Evolutionary conservation across 2,888 invertebrate species (phyloP).

Genomic region (Sphaeridia pumilis): DNA sequence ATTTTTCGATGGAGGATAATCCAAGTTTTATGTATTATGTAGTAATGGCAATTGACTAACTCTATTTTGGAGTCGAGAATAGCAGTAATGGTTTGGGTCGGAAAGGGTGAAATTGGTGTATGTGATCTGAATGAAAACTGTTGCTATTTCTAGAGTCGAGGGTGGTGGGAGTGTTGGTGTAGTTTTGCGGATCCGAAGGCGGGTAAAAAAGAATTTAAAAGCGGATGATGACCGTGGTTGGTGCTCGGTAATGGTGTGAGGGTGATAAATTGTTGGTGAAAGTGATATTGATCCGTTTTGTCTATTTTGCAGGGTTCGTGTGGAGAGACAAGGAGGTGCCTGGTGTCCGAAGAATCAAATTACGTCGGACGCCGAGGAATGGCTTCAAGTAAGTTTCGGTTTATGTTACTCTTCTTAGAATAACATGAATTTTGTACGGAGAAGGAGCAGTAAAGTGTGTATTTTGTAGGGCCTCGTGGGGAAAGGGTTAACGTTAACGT

Average conservation of each 20-base stretch:
- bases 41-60: too few species aligned
- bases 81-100: too few species aligned
- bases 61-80: too few species aligned
- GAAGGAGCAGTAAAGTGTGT: too few species aligned
- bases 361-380: constrained; percentile 62
- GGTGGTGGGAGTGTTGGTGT: background rate
- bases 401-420: too few species aligned
- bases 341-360: constrained; percentile 82
- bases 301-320: constrained; percentile 55
- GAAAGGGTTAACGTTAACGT: too few species aligned
- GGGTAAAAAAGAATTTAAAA: background rate
- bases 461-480: too few species aligned
- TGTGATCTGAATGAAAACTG: background rate
- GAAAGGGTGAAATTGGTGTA: too few species aligned
- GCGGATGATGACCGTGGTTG: background rate
- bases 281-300: constrained; percentile 33
- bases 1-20: too few species aligned
- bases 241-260: constrained; percentile 9
- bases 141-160: background rate
- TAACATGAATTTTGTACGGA: too few species aligned
- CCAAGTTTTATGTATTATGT: too few species aligned
- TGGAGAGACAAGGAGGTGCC: constrained; percentile 73
- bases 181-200: background rate
- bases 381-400: constrained; percentile 47
- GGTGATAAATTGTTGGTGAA: constrained; percentile 25